phyloP scores from a whole-genome alignment of 2,888 invertebrate species.

The Callimorpha dominula region DNA sequence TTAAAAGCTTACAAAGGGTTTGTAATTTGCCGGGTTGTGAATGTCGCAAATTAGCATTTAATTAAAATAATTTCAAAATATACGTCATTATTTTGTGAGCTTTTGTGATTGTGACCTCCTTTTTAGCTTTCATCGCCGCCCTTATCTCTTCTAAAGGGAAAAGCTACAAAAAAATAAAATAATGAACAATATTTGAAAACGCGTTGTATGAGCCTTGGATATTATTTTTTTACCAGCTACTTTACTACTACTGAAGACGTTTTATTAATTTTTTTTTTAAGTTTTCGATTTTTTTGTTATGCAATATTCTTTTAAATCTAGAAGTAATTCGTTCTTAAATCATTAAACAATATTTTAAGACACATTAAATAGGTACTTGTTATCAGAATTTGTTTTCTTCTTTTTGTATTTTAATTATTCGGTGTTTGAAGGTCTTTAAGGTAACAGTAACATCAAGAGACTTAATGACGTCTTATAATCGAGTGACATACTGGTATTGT shows the following conservation, averaged over 20 bases:
- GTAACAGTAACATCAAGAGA: not conserved
- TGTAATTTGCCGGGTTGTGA: constrained; percentile 69
- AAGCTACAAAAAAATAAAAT: constrained; percentile 62
- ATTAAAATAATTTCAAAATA: constrained; percentile 80
- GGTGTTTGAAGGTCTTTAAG: not conserved
- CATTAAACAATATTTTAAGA: too few relatives aligned
- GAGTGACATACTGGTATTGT: not conserved
- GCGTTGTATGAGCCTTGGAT: constrained; percentile 19
- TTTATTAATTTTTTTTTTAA: not conserved
- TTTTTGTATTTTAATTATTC: not conserved
- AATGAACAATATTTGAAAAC: constrained; percentile 63
- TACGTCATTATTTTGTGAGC: constrained; percentile 71
- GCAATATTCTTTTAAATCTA: not conserved
- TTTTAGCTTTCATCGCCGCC: constrained; percentile 59
- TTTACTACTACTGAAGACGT: not conserved
- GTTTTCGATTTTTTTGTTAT: not conserved
- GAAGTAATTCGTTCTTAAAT: not conserved
- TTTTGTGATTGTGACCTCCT: constrained; percentile 77
- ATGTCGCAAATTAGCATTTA: constrained; percentile 79
- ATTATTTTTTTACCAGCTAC: constrained; percentile 2
- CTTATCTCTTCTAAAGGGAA: constrained; percentile 68
- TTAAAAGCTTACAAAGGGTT: constrained; percentile 59
- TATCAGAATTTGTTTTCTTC: not conserved
- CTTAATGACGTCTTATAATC: too few relatives aligned
- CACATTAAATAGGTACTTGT: too few relatives aligned